These are phyloP conservation scores for Acronicta aceris DNA, from an alignment of 2,888 invertebrate genomes.

Conservation along the genomic window DNA sequence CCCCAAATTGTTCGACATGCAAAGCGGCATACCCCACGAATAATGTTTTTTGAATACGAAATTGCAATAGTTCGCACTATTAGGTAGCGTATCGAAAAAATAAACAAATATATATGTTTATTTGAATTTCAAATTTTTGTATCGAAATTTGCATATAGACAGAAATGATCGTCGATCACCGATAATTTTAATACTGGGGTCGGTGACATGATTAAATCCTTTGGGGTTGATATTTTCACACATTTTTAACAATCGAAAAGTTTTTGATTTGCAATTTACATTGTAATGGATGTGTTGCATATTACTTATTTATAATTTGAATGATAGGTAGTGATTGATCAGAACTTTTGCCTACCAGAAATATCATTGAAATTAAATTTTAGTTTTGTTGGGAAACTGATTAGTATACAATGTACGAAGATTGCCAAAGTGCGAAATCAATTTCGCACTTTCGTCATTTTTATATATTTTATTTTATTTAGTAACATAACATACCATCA, in stretches of 20 bases:
- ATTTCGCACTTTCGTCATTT: no score
- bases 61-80: constrained; percentile 74
- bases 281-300: constrained; percentile 43
- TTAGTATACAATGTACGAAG: no score
- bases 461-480: no score
- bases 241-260: constrained; percentile 58
- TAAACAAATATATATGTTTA: constrained; percentile 77
- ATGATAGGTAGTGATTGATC: constrained; percentile 40
- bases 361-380: not conserved
- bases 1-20: constrained; percentile 57
- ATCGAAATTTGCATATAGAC: constrained; percentile 85
- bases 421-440: no score
- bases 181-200: constrained; percentile 76
- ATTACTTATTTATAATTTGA: constrained; percentile 27
- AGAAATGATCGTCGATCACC: constrained; percentile 80
- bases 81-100: constrained; percentile 80
- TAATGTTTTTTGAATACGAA: constrained; percentile 73
- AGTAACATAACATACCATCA: no score
- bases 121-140: constrained; percentile 85
- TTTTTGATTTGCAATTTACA: constrained; percentile 55
- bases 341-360: constrained; percentile 14
- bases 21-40: constrained; percentile 60
- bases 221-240: constrained; percentile 63
- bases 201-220: constrained; percentile 63
- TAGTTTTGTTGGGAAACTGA: no score